These are phyloP conservation scores for Mactra quadrangularis DNA, from an alignment of 1,140 invertebrate species.

Conservation along the genomic window DNA sequence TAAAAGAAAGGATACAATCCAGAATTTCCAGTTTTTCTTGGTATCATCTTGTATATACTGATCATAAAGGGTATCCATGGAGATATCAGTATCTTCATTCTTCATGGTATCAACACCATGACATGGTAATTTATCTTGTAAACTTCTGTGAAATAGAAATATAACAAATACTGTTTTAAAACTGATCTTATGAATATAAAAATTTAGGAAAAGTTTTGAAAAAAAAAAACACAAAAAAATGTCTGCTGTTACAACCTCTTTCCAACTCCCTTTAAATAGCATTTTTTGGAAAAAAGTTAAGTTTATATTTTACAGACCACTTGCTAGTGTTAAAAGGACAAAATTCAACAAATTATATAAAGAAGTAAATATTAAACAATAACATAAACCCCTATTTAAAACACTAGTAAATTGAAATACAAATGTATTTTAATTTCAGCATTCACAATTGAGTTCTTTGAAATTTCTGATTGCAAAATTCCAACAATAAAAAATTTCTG, in stretches of 20 bases:
- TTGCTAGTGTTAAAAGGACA: too few species aligned
- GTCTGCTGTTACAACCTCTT: not conserved
- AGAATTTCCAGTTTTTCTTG: conserved; percentile 55
- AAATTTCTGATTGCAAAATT: too few species aligned
- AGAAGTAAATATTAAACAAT: too few species aligned
- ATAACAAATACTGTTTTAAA: conserved; percentile 19
- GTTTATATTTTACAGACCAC: too few species aligned
- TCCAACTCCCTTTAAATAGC: conserved; percentile 11
- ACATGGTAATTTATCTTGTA: conserved; percentile 46
- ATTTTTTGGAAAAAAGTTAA: too few species aligned
- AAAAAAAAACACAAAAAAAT: not conserved
- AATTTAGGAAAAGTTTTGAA: not conserved
- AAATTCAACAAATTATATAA: too few species aligned
- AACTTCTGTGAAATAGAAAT: conserved; percentile 28
- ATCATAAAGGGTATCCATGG: conserved; percentile 47
- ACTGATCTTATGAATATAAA: not conserved
- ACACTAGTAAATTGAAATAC: too few species aligned
- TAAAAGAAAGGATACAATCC: conserved; percentile 62
- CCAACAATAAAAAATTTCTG: not conserved
- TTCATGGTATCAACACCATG: conserved; percentile 31
- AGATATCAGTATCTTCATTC: not conserved
- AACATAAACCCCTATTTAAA: too few species aligned
- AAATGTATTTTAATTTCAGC: too few species aligned
- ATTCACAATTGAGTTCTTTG: too few species aligned
- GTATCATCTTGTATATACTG: conserved; percentile 43